Evolutionary conservation across 2,113 vertebrate species (phyloP).

Genomic region (Pedetes capensis): DNA sequence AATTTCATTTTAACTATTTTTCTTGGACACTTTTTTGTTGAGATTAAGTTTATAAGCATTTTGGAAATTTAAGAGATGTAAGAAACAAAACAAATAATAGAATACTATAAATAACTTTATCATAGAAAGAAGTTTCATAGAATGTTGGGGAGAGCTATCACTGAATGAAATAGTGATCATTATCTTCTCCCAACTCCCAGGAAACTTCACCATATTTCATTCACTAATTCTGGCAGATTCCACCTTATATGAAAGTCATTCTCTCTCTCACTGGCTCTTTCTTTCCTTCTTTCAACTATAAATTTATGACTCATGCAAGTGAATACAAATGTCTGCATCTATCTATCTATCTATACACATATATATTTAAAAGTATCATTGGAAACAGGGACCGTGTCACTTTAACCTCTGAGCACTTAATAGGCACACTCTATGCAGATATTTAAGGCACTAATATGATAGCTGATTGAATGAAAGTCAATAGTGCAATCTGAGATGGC

Average conservation of each 20-base stretch:
- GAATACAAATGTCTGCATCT: background rate
- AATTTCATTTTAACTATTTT: background rate
- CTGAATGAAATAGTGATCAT: background rate
- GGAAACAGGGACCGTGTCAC: background rate
- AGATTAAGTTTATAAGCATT: slow-evolving; percentile 10
- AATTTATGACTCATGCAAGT: background rate
- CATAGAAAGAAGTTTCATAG: background rate
- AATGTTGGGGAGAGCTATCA: background rate
- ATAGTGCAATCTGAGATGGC: background rate
- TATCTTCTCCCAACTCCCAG: background rate
- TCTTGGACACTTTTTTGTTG: background rate
- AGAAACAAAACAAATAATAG: background rate
- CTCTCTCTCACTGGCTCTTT: background rate
- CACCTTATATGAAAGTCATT: background rate
- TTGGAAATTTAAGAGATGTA: background rate
- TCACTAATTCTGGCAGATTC: background rate
- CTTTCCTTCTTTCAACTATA: background rate
- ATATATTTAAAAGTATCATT: background rate
- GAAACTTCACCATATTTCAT: background rate
- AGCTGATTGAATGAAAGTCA: background rate
- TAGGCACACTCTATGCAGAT: background rate
- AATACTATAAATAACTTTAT: background rate
- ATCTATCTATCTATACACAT: background rate
- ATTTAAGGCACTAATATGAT: background rate
- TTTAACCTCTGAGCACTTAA: background rate